These are phyloP conservation scores for Protodeltote pygarga DNA, from an alignment of 2,888 invertebrate species.

Conservation along the genomic window DNA sequence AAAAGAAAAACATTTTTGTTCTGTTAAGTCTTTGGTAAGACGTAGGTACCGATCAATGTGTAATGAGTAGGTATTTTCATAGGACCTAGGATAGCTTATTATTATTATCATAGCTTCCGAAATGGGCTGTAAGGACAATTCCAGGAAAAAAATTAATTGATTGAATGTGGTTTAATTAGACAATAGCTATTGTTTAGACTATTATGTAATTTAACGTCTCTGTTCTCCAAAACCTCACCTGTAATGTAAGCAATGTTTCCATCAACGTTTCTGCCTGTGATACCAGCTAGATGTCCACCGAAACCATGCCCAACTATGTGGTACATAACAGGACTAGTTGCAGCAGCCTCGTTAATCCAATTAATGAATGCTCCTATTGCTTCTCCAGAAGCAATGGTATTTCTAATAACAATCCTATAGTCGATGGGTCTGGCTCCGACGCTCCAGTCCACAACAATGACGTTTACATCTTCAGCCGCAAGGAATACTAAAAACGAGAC, in stretches of 20 bases:
- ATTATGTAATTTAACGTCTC: background rate
- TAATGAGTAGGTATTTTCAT: too few relatives aligned
- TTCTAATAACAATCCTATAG: conserved; percentile 58
- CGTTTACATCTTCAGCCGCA: conserved; percentile 67
- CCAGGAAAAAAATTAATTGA: too few relatives aligned
- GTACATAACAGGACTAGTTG: conserved; percentile 55
- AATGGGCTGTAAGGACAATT: too few relatives aligned
- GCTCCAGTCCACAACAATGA: conserved; percentile 76
- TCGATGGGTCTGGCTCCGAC: conserved; percentile 57
- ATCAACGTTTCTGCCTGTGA: conserved; percentile 64
- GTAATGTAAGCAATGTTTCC: conserved; percentile 69
- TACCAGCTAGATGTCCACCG: conserved; percentile 72
- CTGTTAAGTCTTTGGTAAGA: too few relatives aligned
- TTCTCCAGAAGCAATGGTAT: conserved; percentile 63
- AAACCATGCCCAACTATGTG: conserved; percentile 72
- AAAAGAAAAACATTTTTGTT: background rate
- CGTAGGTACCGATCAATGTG: too few relatives aligned
- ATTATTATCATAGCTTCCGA: too few relatives aligned
- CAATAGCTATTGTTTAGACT: too few relatives aligned
- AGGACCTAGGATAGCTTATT: too few relatives aligned
- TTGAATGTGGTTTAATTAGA: too few relatives aligned
- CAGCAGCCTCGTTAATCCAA: conserved; percentile 63
- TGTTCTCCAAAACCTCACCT: conserved; percentile 49
- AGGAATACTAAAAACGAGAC: conserved; percentile 59
- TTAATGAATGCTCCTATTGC: conserved; percentile 67